phyloP scores from a whole-genome alignment of 1,140 invertebrate genomes.

The Gyrodactylus bullatarudis region DNA sequence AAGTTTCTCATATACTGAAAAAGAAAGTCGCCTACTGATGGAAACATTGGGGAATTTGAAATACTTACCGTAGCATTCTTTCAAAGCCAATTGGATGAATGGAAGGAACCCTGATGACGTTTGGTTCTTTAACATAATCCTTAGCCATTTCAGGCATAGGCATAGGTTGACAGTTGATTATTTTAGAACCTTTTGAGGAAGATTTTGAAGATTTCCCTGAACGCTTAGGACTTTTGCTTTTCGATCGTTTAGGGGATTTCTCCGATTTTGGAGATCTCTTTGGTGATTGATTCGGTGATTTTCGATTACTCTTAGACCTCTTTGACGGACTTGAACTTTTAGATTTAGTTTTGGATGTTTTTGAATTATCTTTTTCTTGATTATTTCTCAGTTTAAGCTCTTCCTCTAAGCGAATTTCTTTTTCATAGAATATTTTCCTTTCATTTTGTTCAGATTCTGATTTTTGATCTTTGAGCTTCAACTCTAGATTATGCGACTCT shows the following conservation, averaged over 20 bases:
- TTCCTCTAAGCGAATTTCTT: too few relatives aligned
- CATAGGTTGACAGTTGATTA: background rate
- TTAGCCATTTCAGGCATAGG: background rate
- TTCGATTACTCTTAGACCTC: background rate
- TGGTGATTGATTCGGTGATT: background rate
- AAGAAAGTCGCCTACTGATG: too few relatives aligned
- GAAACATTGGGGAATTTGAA: too few relatives aligned
- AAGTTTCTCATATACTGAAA: too few relatives aligned
- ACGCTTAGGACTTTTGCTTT: background rate
- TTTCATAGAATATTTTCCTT: background rate
- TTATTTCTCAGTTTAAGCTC: too few relatives aligned
- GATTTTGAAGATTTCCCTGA: background rate
- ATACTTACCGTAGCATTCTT: background rate
- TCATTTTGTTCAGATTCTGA: background rate
- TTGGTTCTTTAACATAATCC: background rate
- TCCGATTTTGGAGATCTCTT: background rate
- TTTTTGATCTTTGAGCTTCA: background rate
- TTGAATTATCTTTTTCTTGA: background rate
- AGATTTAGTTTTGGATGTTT: background rate
- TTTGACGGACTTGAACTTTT: too few relatives aligned
- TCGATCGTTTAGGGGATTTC: background rate
- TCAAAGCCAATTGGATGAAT: background rate
- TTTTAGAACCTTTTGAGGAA: background rate
- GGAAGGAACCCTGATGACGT: background rate
- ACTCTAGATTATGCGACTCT: background rate